Evolutionary conservation across 2,797 vertebrate genomes (phyloP), one percentile per base, ranked within the genome.

Genomic region (Manis crassicaudata): DNA sequence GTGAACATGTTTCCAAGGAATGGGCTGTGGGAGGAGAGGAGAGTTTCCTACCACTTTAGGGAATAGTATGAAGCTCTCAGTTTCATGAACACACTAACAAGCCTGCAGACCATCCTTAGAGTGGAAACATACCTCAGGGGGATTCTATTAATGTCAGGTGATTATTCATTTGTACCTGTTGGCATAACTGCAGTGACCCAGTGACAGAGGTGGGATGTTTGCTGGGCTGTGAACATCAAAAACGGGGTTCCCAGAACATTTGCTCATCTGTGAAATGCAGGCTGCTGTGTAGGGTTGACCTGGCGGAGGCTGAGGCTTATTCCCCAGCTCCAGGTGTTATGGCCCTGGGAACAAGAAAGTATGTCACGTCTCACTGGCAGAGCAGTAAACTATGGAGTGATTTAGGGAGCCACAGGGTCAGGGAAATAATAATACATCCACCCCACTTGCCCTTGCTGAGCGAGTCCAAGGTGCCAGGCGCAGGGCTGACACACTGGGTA

Each of bases 391-490:
- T n/a, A 23, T 17, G 29, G 18, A 46, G 27, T 54, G 40, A 68
- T 40, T 37, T 37, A n/a, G 18, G 27, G 50, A 85, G 56, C 29
- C 73, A 8, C 7, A 52, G 40, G n/a, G n/a, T 21, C 18, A 21
- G 25, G 32, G 12, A 5, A 29, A 0, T 54, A 10, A 27, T 8
- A 50, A 63, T 35, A 37, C 0, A 7, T 0, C 35, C 1, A 12
- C 13, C 52, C 92, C 46, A 40, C 29, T 80, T 65, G 46, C 14
- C 52, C 65, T 70, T 21, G 13, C n/a, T 40, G 72, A 92, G 54
- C 1, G 29, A 70, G 50, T 14, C 37, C 12, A 14, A 27, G 68
- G 52, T 56, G 63, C 56, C 6, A 43, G 83, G 56, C 17, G 20
- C 13, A 1, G 25, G 37, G 52, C 50, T 29, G 68, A 65, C 4